Percentiles rank a stretch among this genome's conserved stretches.
Evolutionary conservation across 2,888 invertebrate genomes (phyloP).

Genomic region (Ectemnius continuus): DNA sequence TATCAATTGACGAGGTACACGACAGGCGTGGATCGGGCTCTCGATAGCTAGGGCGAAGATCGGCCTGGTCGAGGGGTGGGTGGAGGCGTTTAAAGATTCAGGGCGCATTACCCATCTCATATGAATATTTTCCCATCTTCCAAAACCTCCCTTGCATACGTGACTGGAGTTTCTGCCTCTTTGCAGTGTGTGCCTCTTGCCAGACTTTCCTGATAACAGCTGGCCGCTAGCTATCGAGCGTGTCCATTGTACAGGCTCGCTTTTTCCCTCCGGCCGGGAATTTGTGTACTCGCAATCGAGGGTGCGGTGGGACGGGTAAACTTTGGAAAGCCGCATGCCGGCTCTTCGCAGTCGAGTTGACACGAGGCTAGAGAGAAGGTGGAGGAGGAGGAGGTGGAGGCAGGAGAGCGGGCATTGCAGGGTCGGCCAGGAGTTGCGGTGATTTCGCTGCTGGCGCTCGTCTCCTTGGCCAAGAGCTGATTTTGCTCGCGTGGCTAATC

Average conservation of each 20-base stretch:
- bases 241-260: conserved; percentile 33
- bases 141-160: conserved; percentile 33
- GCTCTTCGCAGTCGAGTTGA: conserved; percentile 7
- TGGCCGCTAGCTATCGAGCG: conserved; percentile 34
- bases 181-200: background rate
- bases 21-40: background rate
- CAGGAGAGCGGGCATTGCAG: conserved; percentile 2
- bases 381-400: too few relatives aligned
- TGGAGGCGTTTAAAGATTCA: conserved; percentile 38
- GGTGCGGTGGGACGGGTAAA: background rate
- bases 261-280: conserved; percentile 8
- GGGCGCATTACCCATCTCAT: conserved; percentile 39
- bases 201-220: conserved; percentile 36
- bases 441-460: background rate
- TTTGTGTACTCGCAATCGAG: conserved; percentile 14
- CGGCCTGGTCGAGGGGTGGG: too few relatives aligned
- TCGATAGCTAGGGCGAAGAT: background rate
- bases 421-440: background rate
- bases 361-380: background rate
- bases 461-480: conserved; percentile 15
- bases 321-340: background rate
- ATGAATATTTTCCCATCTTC: conserved; percentile 52
- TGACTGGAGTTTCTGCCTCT: conserved; percentile 33
- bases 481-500: conserved; percentile 23
- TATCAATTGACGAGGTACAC: conserved; percentile 31